Evolutionary conservation across 2,113 vertebrate genomes (phyloP).

Genomic region (Corythornis cristatus): DNA sequence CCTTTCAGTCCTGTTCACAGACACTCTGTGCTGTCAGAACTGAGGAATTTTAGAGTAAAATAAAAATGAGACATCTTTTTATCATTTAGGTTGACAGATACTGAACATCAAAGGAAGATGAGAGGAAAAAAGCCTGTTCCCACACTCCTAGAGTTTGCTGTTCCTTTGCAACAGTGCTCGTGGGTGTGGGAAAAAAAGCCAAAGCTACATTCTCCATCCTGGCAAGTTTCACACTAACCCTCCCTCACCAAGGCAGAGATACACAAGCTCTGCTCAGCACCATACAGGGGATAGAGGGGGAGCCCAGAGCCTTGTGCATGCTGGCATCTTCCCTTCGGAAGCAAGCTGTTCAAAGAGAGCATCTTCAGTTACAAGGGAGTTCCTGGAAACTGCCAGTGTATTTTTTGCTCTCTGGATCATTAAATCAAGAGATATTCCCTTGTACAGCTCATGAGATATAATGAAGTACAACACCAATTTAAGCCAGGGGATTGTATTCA

Average conservation of each 20-base stretch:
- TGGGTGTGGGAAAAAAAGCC: neutral
- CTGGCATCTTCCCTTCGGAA: neutral
- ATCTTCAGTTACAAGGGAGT: neutral
- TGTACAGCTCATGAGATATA: neutral
- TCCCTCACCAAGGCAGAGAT: neutral
- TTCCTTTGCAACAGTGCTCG: neutral
- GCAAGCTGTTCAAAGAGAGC: neutral
- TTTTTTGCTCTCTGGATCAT: neutral
- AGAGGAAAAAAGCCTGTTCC: neutral
- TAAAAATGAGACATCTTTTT: neutral
- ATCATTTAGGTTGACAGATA: neutral
- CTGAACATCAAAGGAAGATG: neutral
- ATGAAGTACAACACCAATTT: neutral
- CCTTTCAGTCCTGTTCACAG: neutral
- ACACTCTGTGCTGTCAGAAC: neutral
- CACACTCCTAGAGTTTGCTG: neutral
- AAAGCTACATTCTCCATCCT: neutral
- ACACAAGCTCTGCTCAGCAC: neutral
- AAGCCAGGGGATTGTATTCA: neutral
- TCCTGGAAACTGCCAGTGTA: neutral
- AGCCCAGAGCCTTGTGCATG: neutral
- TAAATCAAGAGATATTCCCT: neutral
- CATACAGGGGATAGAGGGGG: rapidly evolving
- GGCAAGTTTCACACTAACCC: neutral
- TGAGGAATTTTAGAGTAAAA: neutral